Base-by-base conservation (phyloP, 2,113 vertebrate genomes). In the Albula glossodonta region DNA sequence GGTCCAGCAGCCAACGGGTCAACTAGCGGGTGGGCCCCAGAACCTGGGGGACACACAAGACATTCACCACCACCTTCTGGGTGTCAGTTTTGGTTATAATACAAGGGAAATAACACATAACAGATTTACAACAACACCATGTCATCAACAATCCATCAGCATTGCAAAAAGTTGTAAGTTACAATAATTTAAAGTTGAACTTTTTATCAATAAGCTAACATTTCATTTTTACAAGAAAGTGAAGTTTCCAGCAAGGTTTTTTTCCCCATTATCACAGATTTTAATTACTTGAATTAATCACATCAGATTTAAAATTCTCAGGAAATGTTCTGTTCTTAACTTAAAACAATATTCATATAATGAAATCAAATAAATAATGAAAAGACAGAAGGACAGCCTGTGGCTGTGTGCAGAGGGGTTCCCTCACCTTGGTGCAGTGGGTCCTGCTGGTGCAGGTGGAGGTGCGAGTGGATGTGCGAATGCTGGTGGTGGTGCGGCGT, bases 401-500 rank as follows among this genome's bases (percentile, higher is more conserved):
- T 41, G 31, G 31, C 31, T 41, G 31, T 41, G 31, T 41, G 31
- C 31, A 41, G 31, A 41, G 74, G 51, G 17, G 9, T 41, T n/a
- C 19, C 52, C 96, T 95, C 92, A 99, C 98, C 98, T 97, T 99
- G 98, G 89, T 98, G 95, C 5, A 99, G 95, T 10, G 97, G 97
- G 87, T 99, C 98, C 95, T 99, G 98, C 92, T 99, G 98, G 93
- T 99, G 98, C 84, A 99, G 96, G 94, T 99, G 98, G 79, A 99
- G 96, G 94, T 99, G 98, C 0, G 98, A 99, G 95, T 99, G 98
- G 93, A 99, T 99, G 93, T 99, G 98, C 0, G 98, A 99, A 89
- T 99, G 98, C 86, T 99, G 98, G 93, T 99, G 98, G 57, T 99
- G 98, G 92, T 99, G 98, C 0, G 98, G 98, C 0, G 98, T 99